phyloP scores from a whole-genome alignment of 2,113 vertebrate genomes.

The Shinisaurus crocodilurus region DNA sequence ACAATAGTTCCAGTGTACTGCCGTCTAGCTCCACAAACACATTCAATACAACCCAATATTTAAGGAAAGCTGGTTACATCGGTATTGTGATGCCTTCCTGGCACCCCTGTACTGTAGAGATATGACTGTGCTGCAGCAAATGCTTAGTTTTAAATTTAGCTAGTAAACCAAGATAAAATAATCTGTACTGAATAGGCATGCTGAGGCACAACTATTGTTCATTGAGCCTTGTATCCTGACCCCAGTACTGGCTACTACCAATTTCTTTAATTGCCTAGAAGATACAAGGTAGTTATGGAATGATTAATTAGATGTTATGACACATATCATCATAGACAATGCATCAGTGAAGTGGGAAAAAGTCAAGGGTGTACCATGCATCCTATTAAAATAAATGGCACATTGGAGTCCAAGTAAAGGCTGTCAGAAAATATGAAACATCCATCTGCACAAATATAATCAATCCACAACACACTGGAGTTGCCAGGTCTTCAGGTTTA shows the following conservation, averaged over 20 bases:
- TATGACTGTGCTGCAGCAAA: background rate
- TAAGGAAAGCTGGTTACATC: no score
- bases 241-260: background rate
- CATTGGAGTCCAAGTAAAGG: background rate
- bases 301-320: background rate
- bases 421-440: background rate
- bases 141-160: background rate
- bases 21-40: slow-evolving; percentile 67
- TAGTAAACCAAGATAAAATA: background rate
- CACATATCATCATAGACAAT: background rate
- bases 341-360: background rate
- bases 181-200: background rate
- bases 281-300: background rate
- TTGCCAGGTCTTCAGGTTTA: background rate
- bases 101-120: no score
- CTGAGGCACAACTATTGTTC: background rate
- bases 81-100: slow-evolving; percentile 54
- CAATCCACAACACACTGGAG: background rate
- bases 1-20: slow-evolving; percentile 62
- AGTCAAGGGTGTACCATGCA: background rate
- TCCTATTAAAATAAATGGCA: background rate
- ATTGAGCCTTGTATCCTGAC: background rate
- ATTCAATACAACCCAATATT: no score
- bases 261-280: background rate
- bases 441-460: background rate